These are phyloP conservation scores for Akabosia matsudoensis DNA, from an alignment of 1,140 invertebrate species.

Conservation along the genomic window DNA sequence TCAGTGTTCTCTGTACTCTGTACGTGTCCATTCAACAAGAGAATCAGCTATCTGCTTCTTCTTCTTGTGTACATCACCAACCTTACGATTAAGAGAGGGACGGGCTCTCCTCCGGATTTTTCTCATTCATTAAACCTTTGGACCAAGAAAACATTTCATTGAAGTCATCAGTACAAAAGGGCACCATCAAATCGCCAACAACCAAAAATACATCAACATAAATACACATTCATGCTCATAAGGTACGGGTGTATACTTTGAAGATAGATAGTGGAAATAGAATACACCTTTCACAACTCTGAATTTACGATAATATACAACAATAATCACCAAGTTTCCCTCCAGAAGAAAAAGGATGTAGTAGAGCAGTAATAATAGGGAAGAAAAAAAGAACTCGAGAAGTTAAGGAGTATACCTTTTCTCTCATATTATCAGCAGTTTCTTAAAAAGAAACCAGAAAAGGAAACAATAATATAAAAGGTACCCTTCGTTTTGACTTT, in stretches of 20 bases:
- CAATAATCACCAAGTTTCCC: neutral
- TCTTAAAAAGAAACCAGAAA: neutral
- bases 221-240: conserved; percentile 1
- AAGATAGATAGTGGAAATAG: neutral
- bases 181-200: neutral
- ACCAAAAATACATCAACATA: conserved; percentile 1
- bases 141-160: neutral
- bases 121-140: neutral
- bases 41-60: neutral
- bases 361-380: conserved; percentile 5
- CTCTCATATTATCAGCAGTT: neutral
- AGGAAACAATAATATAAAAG: neutral
- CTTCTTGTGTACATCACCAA: neutral
- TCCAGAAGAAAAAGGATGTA: conserved; percentile 10
- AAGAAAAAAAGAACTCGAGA: neutral
- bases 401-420: conserved; percentile 6
- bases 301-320: neutral
- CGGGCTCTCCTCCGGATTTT: neutral
- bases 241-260: neutral
- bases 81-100: neutral
- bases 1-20: neutral
- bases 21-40: conserved; percentile 1
- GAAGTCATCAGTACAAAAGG: conserved; percentile 9
- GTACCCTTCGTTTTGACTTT: conserved; percentile 9
- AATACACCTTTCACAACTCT: neutral